Base-by-base conservation (phyloP, 2,113 vertebrate species). In the Clarias gariepinus region DNA sequence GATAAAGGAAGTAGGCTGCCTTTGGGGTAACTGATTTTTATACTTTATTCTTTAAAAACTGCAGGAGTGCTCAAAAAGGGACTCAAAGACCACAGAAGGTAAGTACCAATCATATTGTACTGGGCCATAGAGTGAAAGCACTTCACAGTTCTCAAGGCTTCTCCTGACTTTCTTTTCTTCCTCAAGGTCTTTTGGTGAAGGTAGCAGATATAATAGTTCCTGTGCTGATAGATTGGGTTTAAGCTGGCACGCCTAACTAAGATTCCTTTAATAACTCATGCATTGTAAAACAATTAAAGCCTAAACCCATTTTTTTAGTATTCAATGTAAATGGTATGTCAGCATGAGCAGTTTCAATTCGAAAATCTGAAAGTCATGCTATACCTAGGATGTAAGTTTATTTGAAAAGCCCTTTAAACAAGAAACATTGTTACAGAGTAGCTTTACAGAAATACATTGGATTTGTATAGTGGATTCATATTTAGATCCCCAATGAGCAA, bases 31-130 rank as follows among this genome's bases (percentile, higher is more conserved):
- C 30, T 41, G 33, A 61, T 57, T 12, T 81, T 81, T 84, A 41
- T 61, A 57, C n/a, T 82, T 73, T 81, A 63, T 86, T 25, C 83
- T 55, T 5, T 53, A 28, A 47, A 81, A 82, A 87, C 66, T 88
- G 64, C 91, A 96, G 95, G 94, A 94, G 71, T 92, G 91, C 74
- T 92, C 90, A 53, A 95, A 94, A 88, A 94, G 94, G 1, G 94
- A 95, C 57, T 82, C 25, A 61, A 95, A 93, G 85, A 87, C 88
- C 30, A 84, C 58, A 77, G 94, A 94, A 91, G 95, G 95, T 95
- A 89, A 64, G 84, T 81, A 86, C 53, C 85, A 71, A 71, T 36
- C 86, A 82, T 77, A 81, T 25, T 82, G 30, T 15, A 78, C 82
- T 88, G 71, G 18, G 64, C 10, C n/a, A 61, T n/a, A 61, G 6